Evolutionary conservation across 2,797 vertebrate genomes (phyloP), one percentile per base, ranked within the genome.

Genomic region (Oryzias dopingdopingensis): DNA sequence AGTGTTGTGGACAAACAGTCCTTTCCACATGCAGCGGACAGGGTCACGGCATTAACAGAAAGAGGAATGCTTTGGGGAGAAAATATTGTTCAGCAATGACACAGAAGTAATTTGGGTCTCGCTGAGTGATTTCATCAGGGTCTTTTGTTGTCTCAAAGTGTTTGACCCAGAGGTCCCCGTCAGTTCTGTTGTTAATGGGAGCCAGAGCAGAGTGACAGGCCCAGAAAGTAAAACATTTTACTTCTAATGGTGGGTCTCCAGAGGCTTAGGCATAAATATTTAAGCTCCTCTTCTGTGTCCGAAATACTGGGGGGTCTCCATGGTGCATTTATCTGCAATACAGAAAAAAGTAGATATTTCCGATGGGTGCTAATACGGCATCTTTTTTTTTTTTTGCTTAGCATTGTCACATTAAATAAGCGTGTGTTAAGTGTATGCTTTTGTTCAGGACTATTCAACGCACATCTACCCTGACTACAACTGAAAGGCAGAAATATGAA

Each of bases 41-140:
- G 86, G 90, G 91, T 91, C 90, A 88, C 64, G 70, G 80, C 80
- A 85, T 91, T 91, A 92, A 91, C 91, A 90, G 85, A 89, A 77
- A 83, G 82, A 90, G 88, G 91, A 91, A 91, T 92, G 89, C 91
- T 89, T 90, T 89, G 77, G 84, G 83, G 85, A 88, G 83, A 82
- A 89, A 92, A 92, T 92, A 93, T 93, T 93, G 91, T 92, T 74
- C 91, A 90, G 90, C 92, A 91, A 91, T 93, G 92, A 93, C 92
- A 93, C 92, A 92, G 91, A 93, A 93, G 91, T 93, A 92, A 93
- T 93, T 92, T 91, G 91, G 91, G 91, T 91, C 91, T 92, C 89
- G 66, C 86, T 85, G 88, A 91, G 91, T 87, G 90, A 91, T 92
- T 92, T 92, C 90, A 91, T 92, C 87, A 68, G 84, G 82, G 79